Base-by-base conservation (phyloP, 2,797 vertebrate species). In the Florisuga fusca region DNA sequence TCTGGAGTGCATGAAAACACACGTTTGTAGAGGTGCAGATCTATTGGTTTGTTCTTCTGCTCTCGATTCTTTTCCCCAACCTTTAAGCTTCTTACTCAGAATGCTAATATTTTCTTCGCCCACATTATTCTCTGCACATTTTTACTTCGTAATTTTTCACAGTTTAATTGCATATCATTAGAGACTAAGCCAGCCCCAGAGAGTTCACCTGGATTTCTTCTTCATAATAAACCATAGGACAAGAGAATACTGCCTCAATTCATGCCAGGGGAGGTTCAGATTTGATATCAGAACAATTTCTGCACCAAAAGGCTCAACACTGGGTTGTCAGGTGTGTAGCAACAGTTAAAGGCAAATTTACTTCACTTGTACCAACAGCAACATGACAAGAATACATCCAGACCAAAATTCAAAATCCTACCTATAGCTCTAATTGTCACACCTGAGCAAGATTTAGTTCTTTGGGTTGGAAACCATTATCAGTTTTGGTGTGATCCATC, bases 351-450 rank as follows among this genome's bases (percentile, higher is more conserved):
- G 36, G 31, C 27, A 41, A 23, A 36, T 8, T 78, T 36, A 21
- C 16, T 89, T 11, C 2, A 0, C 22, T 54, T 54, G 19, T 22
- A 36, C 15, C 23, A 15, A 7, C 12, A 26, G 18, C 38, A 66
- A 2, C 7, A 21, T 5, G 51, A 61, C 1, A 3, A 0, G 2
- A 33, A 22, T 43, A 27, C 4, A 13, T 36, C 62, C 59, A 75
- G 66, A 68, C 2, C 26, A 51, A 26, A 61, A 23, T 1, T 16
- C 50, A 61, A 34, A 78, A 55, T 6, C 0, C 0, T 4, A 7
- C 26, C 66, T 33, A 3, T 43, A 67, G 21, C 14, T 53, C 62
- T 36, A 8, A 6, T 18, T 53, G 45, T 48, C 2, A 0, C 19
- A 63, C 3, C 19, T 0, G 0, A 87, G 38, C 23, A 55, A 86